Conservation (phyloP, 92 coral and sea anemone genomes). For the Parazoanthus darwini region DNA sequence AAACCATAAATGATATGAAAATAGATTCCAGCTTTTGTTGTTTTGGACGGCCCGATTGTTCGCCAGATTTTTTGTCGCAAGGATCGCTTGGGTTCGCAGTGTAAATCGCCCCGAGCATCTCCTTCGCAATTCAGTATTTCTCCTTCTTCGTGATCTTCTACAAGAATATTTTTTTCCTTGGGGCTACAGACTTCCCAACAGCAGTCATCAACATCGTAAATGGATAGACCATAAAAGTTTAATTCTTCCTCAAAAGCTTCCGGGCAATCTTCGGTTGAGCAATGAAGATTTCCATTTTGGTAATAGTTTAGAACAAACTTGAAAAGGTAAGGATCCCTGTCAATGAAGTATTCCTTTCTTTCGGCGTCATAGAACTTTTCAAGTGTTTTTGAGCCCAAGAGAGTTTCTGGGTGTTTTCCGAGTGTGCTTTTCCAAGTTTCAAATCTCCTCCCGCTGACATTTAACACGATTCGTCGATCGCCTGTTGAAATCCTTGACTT, state of each 20-base stretch:
- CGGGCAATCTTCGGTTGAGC: constrained; percentile 92
- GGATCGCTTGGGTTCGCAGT: constrained; percentile 72
- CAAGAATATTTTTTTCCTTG: constrained; percentile 65
- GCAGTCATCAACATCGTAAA: constrained; percentile 88
- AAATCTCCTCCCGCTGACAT: constrained; percentile 93
- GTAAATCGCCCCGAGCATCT: constrained; percentile 51
- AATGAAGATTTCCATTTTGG: constrained; percentile 91
- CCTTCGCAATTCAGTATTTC: constrained; percentile 68
- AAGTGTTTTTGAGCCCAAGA: constrained; percentile 85
- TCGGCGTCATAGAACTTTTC: constrained; percentile 78
- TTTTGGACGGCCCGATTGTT: constrained; percentile 84
- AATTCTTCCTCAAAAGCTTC: constrained; percentile 92
- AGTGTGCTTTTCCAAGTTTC: constrained; percentile 92
- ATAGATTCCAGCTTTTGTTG: constrained; percentile 80
- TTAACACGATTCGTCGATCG: constrained; percentile 67
- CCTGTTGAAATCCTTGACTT: constrained; percentile 46
- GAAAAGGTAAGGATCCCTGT: constrained; percentile 91
- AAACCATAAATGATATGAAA: constrained; percentile 84
- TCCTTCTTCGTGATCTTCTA: constrained; percentile 71
- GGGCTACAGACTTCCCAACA: constrained; percentile 87
- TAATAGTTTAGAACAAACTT: constrained; percentile 91
- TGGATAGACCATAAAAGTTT: constrained; percentile 89
- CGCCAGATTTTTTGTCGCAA: constrained; percentile 85
- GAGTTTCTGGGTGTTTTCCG: constrained; percentile 76
- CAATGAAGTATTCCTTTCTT: constrained; percentile 85